Evolutionary conservation across 2,888 invertebrate genomes (phyloP).

Genomic region (Junonia oenone): DNA sequence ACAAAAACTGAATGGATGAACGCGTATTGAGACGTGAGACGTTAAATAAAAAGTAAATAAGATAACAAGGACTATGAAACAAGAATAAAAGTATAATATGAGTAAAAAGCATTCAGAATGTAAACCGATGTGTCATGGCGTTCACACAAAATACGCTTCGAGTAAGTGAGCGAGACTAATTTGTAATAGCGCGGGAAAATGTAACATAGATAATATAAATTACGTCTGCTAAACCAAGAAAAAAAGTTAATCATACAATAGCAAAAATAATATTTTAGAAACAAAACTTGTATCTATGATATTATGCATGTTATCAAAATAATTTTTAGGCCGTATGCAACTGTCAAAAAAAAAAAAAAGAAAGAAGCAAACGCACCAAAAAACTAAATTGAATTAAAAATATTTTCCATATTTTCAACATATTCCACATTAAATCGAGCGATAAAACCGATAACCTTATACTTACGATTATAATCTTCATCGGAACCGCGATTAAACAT

Average conservation of each 20-base stretch:
- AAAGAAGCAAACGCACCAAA: too few species aligned
- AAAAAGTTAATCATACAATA: conserved; percentile 6
- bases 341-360: too few species aligned
- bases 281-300: background rate
- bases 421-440: background rate
- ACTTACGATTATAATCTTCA: conserved; percentile 13
- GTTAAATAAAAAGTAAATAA: conserved; percentile 15
- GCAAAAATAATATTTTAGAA: conserved; percentile 1
- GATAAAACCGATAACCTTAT: conserved; percentile 1
- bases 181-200: conserved; percentile 60
- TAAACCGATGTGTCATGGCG: conserved; percentile 14
- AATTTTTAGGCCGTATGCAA: too few species aligned
- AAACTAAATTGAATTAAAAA: too few species aligned
- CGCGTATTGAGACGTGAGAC: conserved; percentile 1
- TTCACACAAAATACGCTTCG: conserved; percentile 31
- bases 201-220: conserved; percentile 19
- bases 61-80: conserved; percentile 23
- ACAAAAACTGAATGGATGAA: background rate
- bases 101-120: conserved; percentile 17
- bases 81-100: conserved; percentile 10
- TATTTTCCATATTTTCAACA: background rate
- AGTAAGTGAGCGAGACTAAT: conserved; percentile 67
- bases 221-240: background rate
- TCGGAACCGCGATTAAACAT: conserved; percentile 25
- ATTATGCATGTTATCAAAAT: background rate